Conservation (phyloP, 2,888 invertebrate species). For the Melieria crassipennis region DNA sequence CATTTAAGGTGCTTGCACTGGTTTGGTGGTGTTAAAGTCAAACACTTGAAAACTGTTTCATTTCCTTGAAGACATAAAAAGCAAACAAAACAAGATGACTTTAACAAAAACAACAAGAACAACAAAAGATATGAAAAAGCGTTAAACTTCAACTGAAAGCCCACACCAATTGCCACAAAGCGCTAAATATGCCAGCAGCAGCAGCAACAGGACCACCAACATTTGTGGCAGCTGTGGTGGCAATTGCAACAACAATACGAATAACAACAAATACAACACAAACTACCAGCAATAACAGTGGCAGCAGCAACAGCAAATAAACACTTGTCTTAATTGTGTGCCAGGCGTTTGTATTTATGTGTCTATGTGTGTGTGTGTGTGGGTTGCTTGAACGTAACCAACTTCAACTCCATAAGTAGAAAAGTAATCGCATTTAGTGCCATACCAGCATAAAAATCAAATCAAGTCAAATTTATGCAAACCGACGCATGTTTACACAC, state of each 20-base stretch:
- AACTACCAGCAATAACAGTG: conserved; percentile 1
- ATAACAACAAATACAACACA: neutral
- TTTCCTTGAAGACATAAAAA: neutral
- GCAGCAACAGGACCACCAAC: conserved; percentile 21
- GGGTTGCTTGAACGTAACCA: neutral
- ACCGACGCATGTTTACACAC: conserved; percentile 50
- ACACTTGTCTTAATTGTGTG: conserved; percentile 62
- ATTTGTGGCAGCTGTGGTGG: conserved; percentile 23
- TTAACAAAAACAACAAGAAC: neutral
- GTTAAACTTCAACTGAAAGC: neutral
- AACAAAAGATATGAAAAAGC: neutral
- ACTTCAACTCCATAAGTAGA: conserved; percentile 10
- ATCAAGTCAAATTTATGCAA: conserved; percentile 58
- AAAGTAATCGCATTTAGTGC: conserved; percentile 14
- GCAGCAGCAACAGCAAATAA: conserved; percentile 51
- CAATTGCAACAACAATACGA: conserved; percentile 44
- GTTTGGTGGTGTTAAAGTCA: neutral
- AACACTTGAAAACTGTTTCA: neutral
- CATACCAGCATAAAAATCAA: conserved; percentile 50
- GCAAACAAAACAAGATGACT: neutral
- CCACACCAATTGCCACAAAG: conserved; percentile 1
- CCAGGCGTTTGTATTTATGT: conserved; percentile 34
- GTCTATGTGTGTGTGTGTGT: neutral
- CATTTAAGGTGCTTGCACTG: neutral
- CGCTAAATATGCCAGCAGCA: neutral